Evolutionary conservation across 2,888 invertebrate species (phyloP), one percentile per base, ranked within the genome.

Genomic region (Tineola bisselliella): DNA sequence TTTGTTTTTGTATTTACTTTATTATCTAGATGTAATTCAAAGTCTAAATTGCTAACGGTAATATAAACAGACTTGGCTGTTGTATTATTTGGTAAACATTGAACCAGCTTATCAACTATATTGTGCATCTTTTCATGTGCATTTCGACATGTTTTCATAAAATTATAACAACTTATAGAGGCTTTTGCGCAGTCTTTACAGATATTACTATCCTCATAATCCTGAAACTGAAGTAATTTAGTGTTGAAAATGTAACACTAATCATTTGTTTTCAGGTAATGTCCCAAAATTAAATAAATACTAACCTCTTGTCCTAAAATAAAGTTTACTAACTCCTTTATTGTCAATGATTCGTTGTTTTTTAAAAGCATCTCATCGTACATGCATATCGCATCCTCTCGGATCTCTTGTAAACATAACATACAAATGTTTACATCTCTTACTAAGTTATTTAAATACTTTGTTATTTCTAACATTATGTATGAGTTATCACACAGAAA

Each of bases 111-210:
- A 52, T 70, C 67, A 0, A 84, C 11, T 11, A 70, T 63, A 54
- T 71, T 71, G 1, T 63, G 68, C 0, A 82, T 64, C 12, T 68
- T 62, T 18, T 67, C 65, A 12, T 67, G 64, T 63, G 78, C 81
- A 18, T 65, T 65, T 61, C 71, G 67, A 15, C 71, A 64, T 5
- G 60, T 68, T 62, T 69, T 69, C 13, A 75, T 71, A 62, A 81
- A 83, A 57, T 65, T 75, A 57, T 77, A 81, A 61, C 71, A 69
- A 43, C 62, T 72, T 54, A 76, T 66, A 5, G 75, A 72, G 8
- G 66, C 63, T 60, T 69, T 70, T 3, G 67, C 64, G 63, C 83
- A 84, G 19, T 67, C 64, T 19, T 67, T 65, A 63, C 83, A 84
- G 3, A 83, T 56, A 33, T 67, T 48, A 10, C 48, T 48, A 8